Conservation (phyloP, 2,797 vertebrate species). For the Pelochelys cantorii region DNA sequence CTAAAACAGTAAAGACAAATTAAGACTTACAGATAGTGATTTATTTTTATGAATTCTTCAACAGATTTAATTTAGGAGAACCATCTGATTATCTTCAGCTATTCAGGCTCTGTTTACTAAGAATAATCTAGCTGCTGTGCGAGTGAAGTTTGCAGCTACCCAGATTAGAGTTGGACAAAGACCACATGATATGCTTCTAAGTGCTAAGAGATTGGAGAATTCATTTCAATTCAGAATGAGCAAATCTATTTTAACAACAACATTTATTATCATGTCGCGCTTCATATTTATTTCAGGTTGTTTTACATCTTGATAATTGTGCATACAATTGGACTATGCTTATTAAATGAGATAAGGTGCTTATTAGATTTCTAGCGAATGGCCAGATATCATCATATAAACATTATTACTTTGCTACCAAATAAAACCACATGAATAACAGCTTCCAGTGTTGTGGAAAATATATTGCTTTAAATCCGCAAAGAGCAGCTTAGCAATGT, state of each 20-base stretch:
- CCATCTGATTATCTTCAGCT: conserved; percentile 52
- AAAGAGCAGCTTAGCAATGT: neutral
- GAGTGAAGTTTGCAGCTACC: neutral
- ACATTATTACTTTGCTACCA: conserved; percentile 11
- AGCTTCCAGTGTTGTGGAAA: neutral
- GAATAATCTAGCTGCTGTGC: conserved; percentile 29
- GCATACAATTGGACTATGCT: conserved; percentile 29
- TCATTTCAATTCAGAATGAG: conserved; percentile 50
- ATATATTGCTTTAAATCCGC: neutral
- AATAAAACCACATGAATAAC: conserved; percentile 15
- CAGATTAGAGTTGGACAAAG: conserved; percentile 22
- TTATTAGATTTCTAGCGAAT: conserved; percentile 53
- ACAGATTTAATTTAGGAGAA: conserved; percentile 59
- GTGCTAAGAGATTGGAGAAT: neutral
- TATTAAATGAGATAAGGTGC: conserved; percentile 53
- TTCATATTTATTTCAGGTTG: conserved; percentile 24
- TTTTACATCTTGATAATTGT: conserved; percentile 46
- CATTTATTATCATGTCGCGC: conserved; percentile 38
- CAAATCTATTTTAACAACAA: conserved; percentile 33
- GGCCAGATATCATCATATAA: neutral
- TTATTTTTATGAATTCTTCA: conserved; percentile 6
- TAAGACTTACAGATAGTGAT: conserved; percentile 28
- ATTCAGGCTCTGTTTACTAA: conserved; percentile 45
- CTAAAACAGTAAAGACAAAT: conserved; percentile 37
- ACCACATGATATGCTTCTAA: neutral